Evolutionary conservation across 2,888 invertebrate species (phyloP).

Genomic region (Drosophila helvetica): DNA sequence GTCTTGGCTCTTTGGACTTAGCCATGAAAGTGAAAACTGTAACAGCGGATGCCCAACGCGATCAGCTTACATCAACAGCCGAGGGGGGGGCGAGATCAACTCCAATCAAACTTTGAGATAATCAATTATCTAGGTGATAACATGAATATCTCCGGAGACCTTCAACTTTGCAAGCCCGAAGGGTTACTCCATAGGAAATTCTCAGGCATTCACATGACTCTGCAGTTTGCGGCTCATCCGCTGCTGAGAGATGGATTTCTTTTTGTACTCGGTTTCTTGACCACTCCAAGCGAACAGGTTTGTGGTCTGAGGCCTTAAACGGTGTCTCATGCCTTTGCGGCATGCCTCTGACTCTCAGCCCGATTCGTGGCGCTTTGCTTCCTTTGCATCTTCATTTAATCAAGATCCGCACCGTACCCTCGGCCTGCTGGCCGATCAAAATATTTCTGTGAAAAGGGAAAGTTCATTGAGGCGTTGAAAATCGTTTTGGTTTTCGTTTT

Average conservation of each 20-base stretch:
- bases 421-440: slow-evolving; percentile 20
- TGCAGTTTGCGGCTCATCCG: slow-evolving; percentile 5
- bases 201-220: slow-evolving; percentile 27
- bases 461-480: slow-evolving; percentile 70
- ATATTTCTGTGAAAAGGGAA: slow-evolving; percentile 69
- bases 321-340: slow-evolving; percentile 63
- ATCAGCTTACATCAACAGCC: slow-evolving; percentile 48
- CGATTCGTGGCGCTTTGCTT: slow-evolving; percentile 20
- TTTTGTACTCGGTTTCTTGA: slow-evolving; percentile 43
- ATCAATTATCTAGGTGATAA: slow-evolving; percentile 21
- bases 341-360: slow-evolving; percentile 63
- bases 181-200: slow-evolving; percentile 6
- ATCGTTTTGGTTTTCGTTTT: slow-evolving; percentile 47
- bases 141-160: slow-evolving; percentile 5
- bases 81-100: slow-evolving; percentile 1
- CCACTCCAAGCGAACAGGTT: slow-evolving; percentile 63
- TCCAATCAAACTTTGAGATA: slow-evolving; percentile 1
- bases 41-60: slow-evolving; percentile 63
- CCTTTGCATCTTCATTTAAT: slow-evolving; percentile 76
- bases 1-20: slow-evolving; percentile 17
- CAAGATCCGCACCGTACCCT: slow-evolving; percentile 23
- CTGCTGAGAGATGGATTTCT: slow-evolving; percentile 17
- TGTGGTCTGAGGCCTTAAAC: slow-evolving; percentile 50
- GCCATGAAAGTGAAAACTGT: slow-evolving; percentile 71
- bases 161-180: slow-evolving; percentile 10